A percentile compares a stretch with the other conserved stretches of the same genome.
Conservation (phyloP, 2,888 invertebrate species). For the Synanthedon formicaeformis region DNA sequence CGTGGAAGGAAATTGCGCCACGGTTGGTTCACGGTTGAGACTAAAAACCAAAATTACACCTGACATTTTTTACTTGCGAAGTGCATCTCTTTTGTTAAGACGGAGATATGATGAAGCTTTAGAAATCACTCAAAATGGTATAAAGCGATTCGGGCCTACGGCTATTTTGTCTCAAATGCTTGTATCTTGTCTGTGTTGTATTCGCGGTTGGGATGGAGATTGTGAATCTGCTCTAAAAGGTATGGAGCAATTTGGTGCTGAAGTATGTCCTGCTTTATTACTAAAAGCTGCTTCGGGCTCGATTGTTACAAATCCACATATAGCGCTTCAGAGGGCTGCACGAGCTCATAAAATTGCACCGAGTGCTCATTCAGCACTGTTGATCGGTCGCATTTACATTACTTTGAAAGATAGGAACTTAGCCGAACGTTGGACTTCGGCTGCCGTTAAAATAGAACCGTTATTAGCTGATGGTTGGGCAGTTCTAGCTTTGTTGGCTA, state of each 20-base stretch:
- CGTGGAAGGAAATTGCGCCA: constrained; percentile 33
- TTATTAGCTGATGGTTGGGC: constrained; percentile 56
- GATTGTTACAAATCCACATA: constrained; percentile 23
- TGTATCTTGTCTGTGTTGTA: constrained; percentile 29
- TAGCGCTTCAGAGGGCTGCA: constrained; percentile 49
- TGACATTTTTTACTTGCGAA: constrained; percentile 42
- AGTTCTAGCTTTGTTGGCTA: constrained; percentile 41
- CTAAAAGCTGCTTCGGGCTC: constrained; percentile 36
- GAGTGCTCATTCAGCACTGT: constrained; percentile 41
- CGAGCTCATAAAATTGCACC: constrained; percentile 46
- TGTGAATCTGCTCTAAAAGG: constrained; percentile 36
- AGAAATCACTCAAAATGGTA: constrained; percentile 23
- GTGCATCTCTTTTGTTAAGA: constrained; percentile 36
- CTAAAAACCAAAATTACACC: constrained; percentile 12
- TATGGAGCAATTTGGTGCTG: constrained; percentile 39
- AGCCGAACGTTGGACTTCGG: constrained; percentile 51
- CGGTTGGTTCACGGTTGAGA: constrained; percentile 25
- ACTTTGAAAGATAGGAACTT: constrained; percentile 28
- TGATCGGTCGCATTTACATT: constrained; percentile 39
- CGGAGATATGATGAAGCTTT: constrained; percentile 30
- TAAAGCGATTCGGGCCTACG: constrained; percentile 40
- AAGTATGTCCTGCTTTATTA: constrained; percentile 31
- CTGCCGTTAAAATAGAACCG: constrained; percentile 48
- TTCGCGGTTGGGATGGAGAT: constrained; percentile 38
- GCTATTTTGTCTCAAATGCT: constrained; percentile 45